Evolutionary conservation across 2,888 invertebrate genomes (phyloP), one percentile per base, ranked within the genome.

Genomic region (Dicycla oo): DNA sequence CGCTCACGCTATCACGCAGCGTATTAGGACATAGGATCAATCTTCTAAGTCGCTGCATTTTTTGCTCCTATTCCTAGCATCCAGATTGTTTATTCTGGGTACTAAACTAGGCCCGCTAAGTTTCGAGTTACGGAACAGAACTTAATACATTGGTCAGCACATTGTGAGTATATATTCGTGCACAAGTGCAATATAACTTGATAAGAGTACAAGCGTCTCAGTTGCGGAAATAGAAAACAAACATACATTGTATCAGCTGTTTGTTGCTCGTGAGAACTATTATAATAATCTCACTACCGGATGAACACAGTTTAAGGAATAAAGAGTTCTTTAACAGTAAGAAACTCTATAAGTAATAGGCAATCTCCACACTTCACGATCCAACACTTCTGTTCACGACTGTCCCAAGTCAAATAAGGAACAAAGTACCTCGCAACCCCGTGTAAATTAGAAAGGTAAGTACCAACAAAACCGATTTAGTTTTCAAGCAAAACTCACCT

Each of bases 391-490:
- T 60, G 77, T 73, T 78, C 74, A 68, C 71, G 74, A 73, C 75
- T 82, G 75, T 81, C 81, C 73, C 75, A 77, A 85, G 73, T 85
- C 85, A 83, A 85, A 82, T 85, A 85, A 80, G 77, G 80, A 34
- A 82, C 80, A 85, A 86, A 85, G 75, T 86, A 82, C 71, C 74
- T 77, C 73, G 69, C 80, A 80, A 62, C 76, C 67, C 75, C 73
- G 72, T 78, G 82, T 86, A 83, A 86, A 86, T 83, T 84, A 85
- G 77, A 81, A 84, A 75, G 80, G 86, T 80, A 82, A 85, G 82
- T 76, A 82, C 84, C 79, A 84, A 82, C 77, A 80, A 84, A 86
- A 81, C 73, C 81, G 78, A 80, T 80, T 84, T 80, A 75, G 80
- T 85, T 75, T 81, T 80, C 80, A 86, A 86, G 78, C 79, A 68